Evolutionary conservation across 2,113 vertebrate species (phyloP).

Genomic region (Poeciliopsis occidentalis): DNA sequence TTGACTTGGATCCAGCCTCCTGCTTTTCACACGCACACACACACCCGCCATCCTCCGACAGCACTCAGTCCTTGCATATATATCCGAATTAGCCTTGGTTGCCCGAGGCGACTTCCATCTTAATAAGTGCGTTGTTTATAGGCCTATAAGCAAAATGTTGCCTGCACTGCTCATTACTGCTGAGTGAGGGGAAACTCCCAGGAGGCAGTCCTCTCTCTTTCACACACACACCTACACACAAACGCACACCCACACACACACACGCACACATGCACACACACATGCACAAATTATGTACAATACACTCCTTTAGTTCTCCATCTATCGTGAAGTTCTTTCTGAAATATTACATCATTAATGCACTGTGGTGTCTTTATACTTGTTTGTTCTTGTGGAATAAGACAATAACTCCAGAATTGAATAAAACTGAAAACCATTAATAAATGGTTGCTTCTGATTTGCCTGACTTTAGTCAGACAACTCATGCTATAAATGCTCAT

Average conservation of each 20-base stretch:
- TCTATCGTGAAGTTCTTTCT: not conserved
- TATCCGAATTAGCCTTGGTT: constrained; percentile 60
- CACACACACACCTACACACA: too few species aligned
- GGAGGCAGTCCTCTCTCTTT: constrained; percentile 17
- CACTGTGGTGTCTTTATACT: not conserved
- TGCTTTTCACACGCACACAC: not conserved
- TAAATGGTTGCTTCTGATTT: not conserved
- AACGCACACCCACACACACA: constrained; percentile 19
- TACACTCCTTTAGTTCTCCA: constrained; percentile 13
- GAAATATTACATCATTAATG: not conserved
- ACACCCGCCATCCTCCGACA: constrained; percentile 22
- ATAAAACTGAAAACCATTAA: not conserved
- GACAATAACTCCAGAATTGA: not conserved
- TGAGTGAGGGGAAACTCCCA: constrained; percentile 69
- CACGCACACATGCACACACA: constrained; percentile 24
- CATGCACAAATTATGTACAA: constrained; percentile 2
- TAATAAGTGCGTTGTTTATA: constrained; percentile 79
- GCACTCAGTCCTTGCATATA: constrained; percentile 33
- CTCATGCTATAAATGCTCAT: not conserved
- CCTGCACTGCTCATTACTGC: constrained; percentile 75
- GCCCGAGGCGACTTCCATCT: constrained; percentile 68
- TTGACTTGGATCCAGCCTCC: constrained; percentile 23
- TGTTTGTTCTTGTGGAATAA: not conserved
- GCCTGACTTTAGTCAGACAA: not conserved
- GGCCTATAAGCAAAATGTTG: constrained; percentile 73